Base-by-base conservation (phyloP, 2,888 invertebrate species). In the Cheilosia pagana region DNA sequence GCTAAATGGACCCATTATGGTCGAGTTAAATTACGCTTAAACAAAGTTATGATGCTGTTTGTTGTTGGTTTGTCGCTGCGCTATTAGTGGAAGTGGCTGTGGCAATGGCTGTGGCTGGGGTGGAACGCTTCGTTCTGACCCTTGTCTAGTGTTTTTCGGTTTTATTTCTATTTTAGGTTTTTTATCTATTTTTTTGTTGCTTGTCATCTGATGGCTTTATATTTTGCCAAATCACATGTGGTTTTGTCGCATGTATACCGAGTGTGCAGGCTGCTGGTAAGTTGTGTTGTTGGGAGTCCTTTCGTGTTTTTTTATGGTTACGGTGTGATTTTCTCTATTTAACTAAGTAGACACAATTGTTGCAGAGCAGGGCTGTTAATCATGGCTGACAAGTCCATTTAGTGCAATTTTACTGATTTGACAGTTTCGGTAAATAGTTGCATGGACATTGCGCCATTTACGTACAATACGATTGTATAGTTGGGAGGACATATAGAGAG, bases 1-100 rank as follows among this genome's bases (percentile, higher is more conserved):
- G 52, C 86, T 82, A 87, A 87, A 88, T 87, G 86, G 86, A 81
- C 81, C 87, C 87, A 87, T 88, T 88, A 88, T 83, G 87, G 87
- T 87, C 83, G 86, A 88, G 87, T 88, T 88, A 88, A 88, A 88
- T 88, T 88, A 88, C 87, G 87, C 86, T 88, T 88, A 88, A 88
- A 87, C 87, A 88, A 88, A 87, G 87, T 88, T 88, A 88, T 88
- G 87, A 87, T 79, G 82, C 82, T 87, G 79, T 82, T 87, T 71
- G 75, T 52, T 75, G 81, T 62, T 76, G 75, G 41, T 53, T 45
- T 68, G 72, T 53, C 71, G 81, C 53, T 57, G 65, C 71, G 65
- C 76, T 76, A 67, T 76, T 81, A 70, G 74, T 67, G 70, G 65
- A 81, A 75, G 82, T 72, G 70, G 63, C 48, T 71, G 62, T 43